Conservation (phyloP, 1,140 invertebrate genomes). For the Drosophila virilis region DNA sequence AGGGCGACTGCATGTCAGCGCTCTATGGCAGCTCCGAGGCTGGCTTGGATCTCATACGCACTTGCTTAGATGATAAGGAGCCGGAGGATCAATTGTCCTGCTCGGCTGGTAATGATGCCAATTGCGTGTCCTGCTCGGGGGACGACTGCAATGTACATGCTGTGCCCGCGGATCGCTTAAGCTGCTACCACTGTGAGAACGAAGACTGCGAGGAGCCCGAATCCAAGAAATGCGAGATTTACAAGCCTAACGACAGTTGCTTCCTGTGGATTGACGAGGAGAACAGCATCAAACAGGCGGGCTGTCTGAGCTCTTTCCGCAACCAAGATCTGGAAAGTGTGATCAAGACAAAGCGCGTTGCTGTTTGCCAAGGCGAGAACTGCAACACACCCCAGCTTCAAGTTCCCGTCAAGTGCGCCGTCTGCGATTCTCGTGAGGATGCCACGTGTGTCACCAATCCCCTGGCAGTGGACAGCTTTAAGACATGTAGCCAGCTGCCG, state of each 20-base stretch:
- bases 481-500: slow-evolving; percentile 59
- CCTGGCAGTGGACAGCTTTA: slow-evolving; percentile 45
- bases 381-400: slow-evolving; percentile 61
- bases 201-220: slow-evolving; percentile 60
- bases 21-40: slow-evolving; percentile 61
- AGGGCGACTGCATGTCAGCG: slow-evolving; percentile 73
- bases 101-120: slow-evolving; percentile 33
- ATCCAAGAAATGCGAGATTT: slow-evolving; percentile 47
- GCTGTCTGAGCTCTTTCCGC: slow-evolving; percentile 74
- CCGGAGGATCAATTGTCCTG: slow-evolving; percentile 51
- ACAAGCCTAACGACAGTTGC: slow-evolving; percentile 70
- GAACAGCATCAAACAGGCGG: slow-evolving; percentile 60
- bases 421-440: slow-evolving; percentile 70
- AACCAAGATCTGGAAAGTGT: slow-evolving; percentile 66
- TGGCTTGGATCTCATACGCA: slow-evolving; percentile 69
- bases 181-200: slow-evolving; percentile 67
- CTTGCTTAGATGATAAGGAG: slow-evolving; percentile 75
- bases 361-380: slow-evolving; percentile 60
- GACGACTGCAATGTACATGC: slow-evolving; percentile 56
- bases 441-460: slow-evolving; percentile 59
- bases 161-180: slow-evolving; percentile 56
- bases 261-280: slow-evolving; percentile 63
- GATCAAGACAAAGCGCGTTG: slow-evolving; percentile 68
- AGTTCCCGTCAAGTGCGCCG: slow-evolving; percentile 54
- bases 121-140: slow-evolving; percentile 56